Base-by-base conservation (phyloP, 2,113 vertebrate species). In the Nerophis lumbriciformis region DNA sequence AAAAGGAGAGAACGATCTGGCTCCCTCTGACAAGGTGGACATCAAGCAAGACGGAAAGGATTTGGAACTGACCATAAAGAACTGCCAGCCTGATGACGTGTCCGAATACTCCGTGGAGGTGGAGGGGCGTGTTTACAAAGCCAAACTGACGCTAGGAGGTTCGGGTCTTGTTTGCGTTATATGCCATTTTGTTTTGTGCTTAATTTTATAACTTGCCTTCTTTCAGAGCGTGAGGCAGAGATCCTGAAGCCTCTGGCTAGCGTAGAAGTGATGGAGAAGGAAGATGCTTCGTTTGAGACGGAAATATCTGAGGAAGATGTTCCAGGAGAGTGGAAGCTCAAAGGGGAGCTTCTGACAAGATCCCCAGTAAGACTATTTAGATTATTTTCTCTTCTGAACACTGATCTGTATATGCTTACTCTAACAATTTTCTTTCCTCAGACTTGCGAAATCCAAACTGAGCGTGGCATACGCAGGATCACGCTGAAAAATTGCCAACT, bases 61-160 rank as follows among this genome's bases (percentile, higher is more conserved):
- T 19, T 65, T 98, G 36, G 93, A 75, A 3, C 90, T 98, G 59
- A 92, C 91, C 78, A 84, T 98, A 74, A 99, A 98, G 88, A 96
- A 97, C 82, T 93, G 93, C 38, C 84, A 89, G 60, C 95, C 95
- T 8, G 93, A 91, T 39, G 97, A 99, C 45, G 53, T 94, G 38
- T 94, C 89, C 38, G 93, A 98, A 59, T 99, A 98, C 63, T 70
- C 93, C 36, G 78, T 98, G 60, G 95, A 98, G 77, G 85, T 99
- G 78, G 95, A 99, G 87, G 96, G 95, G 61, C 92, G 91, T 8
- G 74, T 92, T 89, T 98, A 96, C 54, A 82, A 91, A 1, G 97
- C 96, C 68, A 98, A 98, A 72, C 89, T 99, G 28, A 97, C 94
- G 0, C 91, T 99, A 59, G 97, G 95, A 75, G 96, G 97, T 98